Percentiles rank a stretch among this genome's conserved stretches.
Conservation (phyloP, 2,888 invertebrate species). For the Ormyrus thymus region DNA sequence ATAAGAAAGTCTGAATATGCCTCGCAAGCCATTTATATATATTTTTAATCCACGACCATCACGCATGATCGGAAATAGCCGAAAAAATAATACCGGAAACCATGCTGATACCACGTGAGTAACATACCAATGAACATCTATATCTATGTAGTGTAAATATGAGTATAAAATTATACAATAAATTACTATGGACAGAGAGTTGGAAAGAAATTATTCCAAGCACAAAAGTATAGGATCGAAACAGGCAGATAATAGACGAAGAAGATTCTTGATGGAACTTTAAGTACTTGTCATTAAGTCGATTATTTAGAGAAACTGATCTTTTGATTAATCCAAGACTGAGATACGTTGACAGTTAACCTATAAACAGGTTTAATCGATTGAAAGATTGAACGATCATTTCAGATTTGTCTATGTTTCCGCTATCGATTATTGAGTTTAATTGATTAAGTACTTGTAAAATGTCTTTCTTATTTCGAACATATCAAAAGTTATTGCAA, state of each 20-base stretch:
- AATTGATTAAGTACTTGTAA: neutral
- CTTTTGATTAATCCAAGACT: no score
- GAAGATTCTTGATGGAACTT: neutral
- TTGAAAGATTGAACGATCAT: no score
- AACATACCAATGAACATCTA: neutral
- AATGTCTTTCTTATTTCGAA: constrained; percentile 32
- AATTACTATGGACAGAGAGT: constrained; percentile 17
- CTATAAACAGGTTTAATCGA: no score
- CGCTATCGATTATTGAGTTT: no score
- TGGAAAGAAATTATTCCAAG: no score
- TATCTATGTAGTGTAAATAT: neutral
- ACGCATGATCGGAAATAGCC: constrained; percentile 17
- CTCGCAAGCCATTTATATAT: no score
- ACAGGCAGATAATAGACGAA: neutral
- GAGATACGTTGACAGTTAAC: no score
- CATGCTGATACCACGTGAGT: constrained; percentile 39
- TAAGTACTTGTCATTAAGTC: neutral
- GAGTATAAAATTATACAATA: neutral
- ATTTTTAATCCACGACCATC: no score
- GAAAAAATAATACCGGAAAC: constrained; percentile 25
- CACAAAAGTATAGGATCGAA: neutral
- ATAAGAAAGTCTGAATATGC: no score
- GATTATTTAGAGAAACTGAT: neutral
- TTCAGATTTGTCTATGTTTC: no score
- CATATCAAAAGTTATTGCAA: constrained; percentile 75